Conservation (phyloP, 2,888 invertebrate species). For the Cosmorhoe ocellata region DNA sequence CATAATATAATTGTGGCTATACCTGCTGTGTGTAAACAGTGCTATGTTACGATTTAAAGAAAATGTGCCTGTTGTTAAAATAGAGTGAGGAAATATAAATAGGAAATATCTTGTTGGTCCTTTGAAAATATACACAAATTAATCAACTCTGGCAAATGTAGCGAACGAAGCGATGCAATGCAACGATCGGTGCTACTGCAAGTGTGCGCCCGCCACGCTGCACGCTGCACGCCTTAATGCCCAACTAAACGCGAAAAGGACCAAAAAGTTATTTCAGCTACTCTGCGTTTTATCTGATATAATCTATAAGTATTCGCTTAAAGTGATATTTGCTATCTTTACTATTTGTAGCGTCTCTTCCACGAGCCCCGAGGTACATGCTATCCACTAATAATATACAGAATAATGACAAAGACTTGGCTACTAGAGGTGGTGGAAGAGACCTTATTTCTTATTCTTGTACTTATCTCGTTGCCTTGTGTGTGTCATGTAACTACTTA, state of each 20-base stretch:
- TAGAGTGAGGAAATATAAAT: constrained; percentile 6
- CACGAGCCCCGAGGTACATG: no score
- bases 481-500: background rate
- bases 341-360: constrained; percentile 28
- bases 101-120: constrained; percentile 7
- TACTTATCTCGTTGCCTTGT: background rate
- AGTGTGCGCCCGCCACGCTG: no score
- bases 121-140: no score
- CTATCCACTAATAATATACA: no score
- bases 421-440: no score
- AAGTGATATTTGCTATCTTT: constrained; percentile 31
- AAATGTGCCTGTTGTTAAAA: constrained; percentile 11
- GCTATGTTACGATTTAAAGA: constrained; percentile 8
- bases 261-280: constrained; percentile 11
- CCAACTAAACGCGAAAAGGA: background rate
- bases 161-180: no score
- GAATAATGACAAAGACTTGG: no score
- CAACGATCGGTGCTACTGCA: no score
- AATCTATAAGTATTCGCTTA: constrained; percentile 33
- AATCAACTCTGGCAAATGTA: no score
- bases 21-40: constrained; percentile 4
- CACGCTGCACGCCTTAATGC: no score
- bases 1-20: constrained; percentile 8
- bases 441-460: no score
- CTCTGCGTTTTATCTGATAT: constrained; percentile 7